Percentiles rank a stretch among this genome's conserved stretches.
phyloP scores from a whole-genome alignment of 2,888 invertebrate genomes.

The Graphium colonna region DNA sequence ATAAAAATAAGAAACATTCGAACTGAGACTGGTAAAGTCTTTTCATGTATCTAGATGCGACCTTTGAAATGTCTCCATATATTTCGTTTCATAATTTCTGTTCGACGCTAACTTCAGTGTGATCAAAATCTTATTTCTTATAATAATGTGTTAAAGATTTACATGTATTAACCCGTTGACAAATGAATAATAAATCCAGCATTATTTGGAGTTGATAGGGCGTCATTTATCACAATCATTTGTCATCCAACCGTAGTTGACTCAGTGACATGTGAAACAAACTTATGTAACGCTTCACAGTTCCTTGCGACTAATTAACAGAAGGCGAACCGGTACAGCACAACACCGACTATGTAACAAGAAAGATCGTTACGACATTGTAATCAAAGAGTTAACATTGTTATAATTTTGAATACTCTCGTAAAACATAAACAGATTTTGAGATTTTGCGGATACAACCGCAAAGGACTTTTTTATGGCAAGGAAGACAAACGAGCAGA shows the following conservation, averaged over 20 bases:
- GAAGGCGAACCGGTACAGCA: slow-evolving; percentile 5
- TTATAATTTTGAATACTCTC: slow-evolving; percentile 5
- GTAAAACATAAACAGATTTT: too few species aligned
- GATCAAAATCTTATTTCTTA: background rate
- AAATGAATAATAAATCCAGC: slow-evolving; percentile 10
- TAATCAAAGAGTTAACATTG: slow-evolving; percentile 13
- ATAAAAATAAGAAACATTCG: too few species aligned
- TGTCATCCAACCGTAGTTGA: slow-evolving; percentile 18
- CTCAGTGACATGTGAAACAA: slow-evolving; percentile 20
- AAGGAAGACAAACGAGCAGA: too few species aligned
- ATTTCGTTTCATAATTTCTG: too few species aligned
- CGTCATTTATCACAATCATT: slow-evolving; percentile 21
- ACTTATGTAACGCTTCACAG: slow-evolving; percentile 15
- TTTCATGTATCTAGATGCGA: too few species aligned
- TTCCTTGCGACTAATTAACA: slow-evolving; percentile 19
- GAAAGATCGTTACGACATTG: slow-evolving; percentile 10
- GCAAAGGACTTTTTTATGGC: background rate
- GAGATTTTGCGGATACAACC: slow-evolving; percentile 1
- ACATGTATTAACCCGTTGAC: background rate
- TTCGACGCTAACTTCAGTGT: background rate
- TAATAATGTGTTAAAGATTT: background rate
- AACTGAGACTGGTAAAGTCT: too few species aligned
- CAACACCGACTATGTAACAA: slow-evolving; percentile 12
- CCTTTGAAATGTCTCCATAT: too few species aligned
- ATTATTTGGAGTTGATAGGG: slow-evolving; percentile 8